phyloP scores from a whole-genome alignment of 2,113 vertebrate species.

The Lepus timidus region DNA sequence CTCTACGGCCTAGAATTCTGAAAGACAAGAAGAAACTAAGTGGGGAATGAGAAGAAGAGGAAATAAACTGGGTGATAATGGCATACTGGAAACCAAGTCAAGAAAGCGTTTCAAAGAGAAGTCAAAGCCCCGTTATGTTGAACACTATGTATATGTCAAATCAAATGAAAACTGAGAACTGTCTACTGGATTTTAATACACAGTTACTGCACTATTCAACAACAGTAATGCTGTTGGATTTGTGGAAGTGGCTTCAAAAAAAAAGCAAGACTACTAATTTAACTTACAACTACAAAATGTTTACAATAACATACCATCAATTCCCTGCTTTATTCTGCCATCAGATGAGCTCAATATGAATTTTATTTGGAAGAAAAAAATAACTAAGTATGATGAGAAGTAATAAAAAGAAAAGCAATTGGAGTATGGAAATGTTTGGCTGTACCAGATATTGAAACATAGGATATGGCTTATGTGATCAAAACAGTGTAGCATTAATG shows the following conservation, averaged over 20 bases:
- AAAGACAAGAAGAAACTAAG: background rate
- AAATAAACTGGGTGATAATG: background rate
- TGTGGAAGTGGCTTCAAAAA: background rate
- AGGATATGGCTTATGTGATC: background rate
- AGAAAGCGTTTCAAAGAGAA: background rate
- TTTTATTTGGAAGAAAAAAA: conserved; percentile 1
- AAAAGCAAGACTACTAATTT: background rate
- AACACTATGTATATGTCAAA: background rate
- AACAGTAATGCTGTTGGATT: background rate
- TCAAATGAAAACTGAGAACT: background rate
- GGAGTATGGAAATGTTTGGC: background rate
- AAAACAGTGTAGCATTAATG: background rate
- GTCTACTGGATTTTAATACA: background rate
- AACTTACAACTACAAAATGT: background rate
- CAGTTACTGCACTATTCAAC: background rate
- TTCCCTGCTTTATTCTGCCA: background rate
- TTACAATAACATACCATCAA: background rate
- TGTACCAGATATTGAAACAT: conserved; percentile 27
- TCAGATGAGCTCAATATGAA: background rate
- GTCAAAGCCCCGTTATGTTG: background rate
- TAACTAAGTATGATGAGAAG: background rate
- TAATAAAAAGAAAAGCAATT: background rate
- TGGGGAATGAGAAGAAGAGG: background rate
- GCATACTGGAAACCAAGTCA: background rate
- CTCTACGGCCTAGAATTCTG: background rate